Evolutionary conservation across 2,797 vertebrate species (phyloP), one percentile per base, ranked within the genome.

Genomic region (Enteromius viviparus): DNA sequence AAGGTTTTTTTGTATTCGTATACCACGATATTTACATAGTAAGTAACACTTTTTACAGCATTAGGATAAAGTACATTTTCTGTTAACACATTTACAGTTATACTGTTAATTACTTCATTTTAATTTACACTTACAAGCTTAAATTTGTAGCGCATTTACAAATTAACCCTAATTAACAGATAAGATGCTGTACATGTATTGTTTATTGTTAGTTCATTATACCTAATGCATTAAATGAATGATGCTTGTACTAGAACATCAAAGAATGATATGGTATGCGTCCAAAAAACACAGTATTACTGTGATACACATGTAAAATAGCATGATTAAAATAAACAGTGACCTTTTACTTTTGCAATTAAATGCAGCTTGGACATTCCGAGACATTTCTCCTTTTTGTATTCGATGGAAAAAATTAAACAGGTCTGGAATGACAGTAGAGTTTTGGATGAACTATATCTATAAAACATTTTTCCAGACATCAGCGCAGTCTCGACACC

Each of bases 401-500:
- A 15, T 64, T 32, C 23, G 32, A 12, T 9, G 8, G n/a, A 40
- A 60, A 5, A 40, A 58, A 62, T 58, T 45, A 37, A 45, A 4
- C 17, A 42, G 5, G 17, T 47, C 45, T 5, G 42, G 26, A 78
- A 49, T 26, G 26, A 65, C 23, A 29, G 17, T 62, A 12, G 12
- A 62, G 26, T 64, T 65, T 62, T 23, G 40, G 58, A 42, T 65
- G 15, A 87, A 76, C 81, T 83, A 37, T 86, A 53, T 77, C 78
- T 79, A 82, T 81, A 88, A 90, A 88, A 83, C 64, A 84, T 65
- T 87, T 84, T 49, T 85, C 85, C 85, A 86, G 88, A 89, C 84
- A 89, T 90, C 85, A 58, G 26, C 1, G 14, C 89, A 80, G 34
- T 88, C 45, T 65, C 47, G 34, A 19, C 78, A 51, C 55, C 32